Conservation (phyloP, 2,797 vertebrate species). For the Hemitrygon akajei region DNA sequence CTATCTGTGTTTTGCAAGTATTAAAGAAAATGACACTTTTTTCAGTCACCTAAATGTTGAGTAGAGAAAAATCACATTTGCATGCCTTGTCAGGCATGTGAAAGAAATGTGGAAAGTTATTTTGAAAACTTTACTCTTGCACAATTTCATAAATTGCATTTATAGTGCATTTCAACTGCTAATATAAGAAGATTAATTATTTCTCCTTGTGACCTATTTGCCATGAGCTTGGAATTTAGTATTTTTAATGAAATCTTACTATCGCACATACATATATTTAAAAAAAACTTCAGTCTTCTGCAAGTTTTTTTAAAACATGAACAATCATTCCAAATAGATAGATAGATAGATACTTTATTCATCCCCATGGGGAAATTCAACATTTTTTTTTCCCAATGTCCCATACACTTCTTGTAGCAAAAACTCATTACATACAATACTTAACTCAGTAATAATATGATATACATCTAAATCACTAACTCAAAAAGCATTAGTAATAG, state of each 20-base stretch:
- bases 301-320: not conserved
- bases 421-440: no score
- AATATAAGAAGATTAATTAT: not conserved
- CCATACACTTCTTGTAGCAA: no score
- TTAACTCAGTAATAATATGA: no score
- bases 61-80: not conserved
- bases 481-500: no score
- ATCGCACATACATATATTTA: no score
- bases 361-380: no score
- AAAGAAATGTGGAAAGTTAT: not conserved
- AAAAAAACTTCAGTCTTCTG: not conserved
- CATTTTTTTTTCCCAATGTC: no score
- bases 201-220: not conserved
- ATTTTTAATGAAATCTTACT: not conserved
- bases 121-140: not conserved
- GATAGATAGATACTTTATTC: no score
- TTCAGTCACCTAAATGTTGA: not conserved
- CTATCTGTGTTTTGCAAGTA: constrained; percentile 51
- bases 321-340: no score
- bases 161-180: not conserved
- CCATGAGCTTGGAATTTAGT: not conserved
- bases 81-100: not conserved
- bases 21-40: not conserved
- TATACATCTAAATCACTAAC: no score
- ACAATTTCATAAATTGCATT: no score